These are phyloP conservation scores for Sebastes iracundus DNA, from an alignment of 2,797 vertebrate genomes.

Conservation along the genomic window DNA sequence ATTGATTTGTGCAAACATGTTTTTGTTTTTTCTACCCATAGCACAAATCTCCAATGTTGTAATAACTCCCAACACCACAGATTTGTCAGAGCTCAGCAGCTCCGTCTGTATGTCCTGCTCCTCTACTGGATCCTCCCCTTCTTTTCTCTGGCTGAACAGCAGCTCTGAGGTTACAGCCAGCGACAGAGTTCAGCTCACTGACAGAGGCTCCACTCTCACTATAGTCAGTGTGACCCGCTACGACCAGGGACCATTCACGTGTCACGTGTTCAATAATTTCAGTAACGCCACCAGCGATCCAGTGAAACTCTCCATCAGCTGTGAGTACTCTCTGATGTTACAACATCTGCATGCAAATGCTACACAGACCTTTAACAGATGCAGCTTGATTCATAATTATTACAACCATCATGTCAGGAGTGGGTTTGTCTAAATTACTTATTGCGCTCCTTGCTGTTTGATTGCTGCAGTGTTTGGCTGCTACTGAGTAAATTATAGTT, in stretches of 20 bases:
- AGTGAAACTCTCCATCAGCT: constrained; percentile 51
- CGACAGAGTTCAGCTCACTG: constrained; percentile 43
- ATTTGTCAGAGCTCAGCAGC: constrained; percentile 67
- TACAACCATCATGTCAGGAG: background rate
- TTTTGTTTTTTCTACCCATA: constrained; percentile 1
- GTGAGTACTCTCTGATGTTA: constrained; percentile 49
- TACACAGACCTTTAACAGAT: background rate
- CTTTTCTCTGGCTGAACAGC: constrained; percentile 64
- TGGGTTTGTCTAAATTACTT: background rate
- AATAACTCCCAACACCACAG: constrained; percentile 21
- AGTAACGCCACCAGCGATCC: constrained; percentile 41
- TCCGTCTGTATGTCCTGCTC: constrained; percentile 66
- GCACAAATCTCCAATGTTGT: constrained; percentile 57
- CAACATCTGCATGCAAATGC: background rate
- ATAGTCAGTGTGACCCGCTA: constrained; percentile 49
- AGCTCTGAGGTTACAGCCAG: constrained; percentile 50
- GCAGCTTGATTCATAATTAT: constrained; percentile 4
- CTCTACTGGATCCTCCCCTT: constrained; percentile 43
- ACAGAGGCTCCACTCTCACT: constrained; percentile 46
- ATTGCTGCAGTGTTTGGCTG: constrained; percentile 3
- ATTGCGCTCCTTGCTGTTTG: constrained; percentile 21
- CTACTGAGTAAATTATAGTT: background rate
- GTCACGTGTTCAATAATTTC: constrained; percentile 40
- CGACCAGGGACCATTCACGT: constrained; percentile 46
- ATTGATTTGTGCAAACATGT: background rate